Evolutionary conservation across 2,888 invertebrate species (phyloP), one percentile per base, ranked within the genome.

Genomic region (Malachius bipustulatus): DNA sequence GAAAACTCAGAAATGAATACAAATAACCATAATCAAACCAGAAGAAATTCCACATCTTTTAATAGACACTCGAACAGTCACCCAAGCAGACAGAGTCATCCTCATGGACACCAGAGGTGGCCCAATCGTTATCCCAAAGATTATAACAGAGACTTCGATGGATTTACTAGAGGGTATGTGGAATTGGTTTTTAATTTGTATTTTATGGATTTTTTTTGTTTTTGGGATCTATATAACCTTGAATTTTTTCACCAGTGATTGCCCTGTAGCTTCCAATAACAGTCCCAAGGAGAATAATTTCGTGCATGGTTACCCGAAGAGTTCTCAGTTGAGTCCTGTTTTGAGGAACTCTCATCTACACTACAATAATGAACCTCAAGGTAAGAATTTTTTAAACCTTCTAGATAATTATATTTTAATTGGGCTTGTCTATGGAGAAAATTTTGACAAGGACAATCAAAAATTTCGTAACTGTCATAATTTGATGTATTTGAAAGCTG

Each of bases 81-180:
- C 41, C 48, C 57, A 30, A 57, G 54, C 43, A 51, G 62, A 32
- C 47, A 59, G 38, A 58, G 57, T 43, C 57, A 57, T 44, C 42
- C 56, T 36, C 58, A 59, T 26, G 57, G 55, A 39, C 60, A 62
- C 47, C 56, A 59, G 38, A 51, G 61, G 40, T 63, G 63, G 63
- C 51, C 58, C 38, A 61, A 59, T 47, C 53, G 63, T 38, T 63
- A 60, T 44, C 47, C 55, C 44, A 63, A 63, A 47, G 63, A 63
- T 39, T 63, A 60, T 45, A 54, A 52, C 44, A 56, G 62, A 42
- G 63, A 63, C 41, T 63, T 57, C 47, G 63, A 63, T 40, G 55
- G 52, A 45, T 62, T 62, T 46, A 57, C 50, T 46, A 49, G 62
- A 48, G 60, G 62, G 63, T 63, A 47, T 48, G 51, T 11, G 4